Percentiles rank a stretch among this genome's conserved stretches.
These are phyloP conservation scores for Microcebus griseorufus DNA, from an alignment of 2,113 vertebrate species.

Conservation along the genomic window DNA sequence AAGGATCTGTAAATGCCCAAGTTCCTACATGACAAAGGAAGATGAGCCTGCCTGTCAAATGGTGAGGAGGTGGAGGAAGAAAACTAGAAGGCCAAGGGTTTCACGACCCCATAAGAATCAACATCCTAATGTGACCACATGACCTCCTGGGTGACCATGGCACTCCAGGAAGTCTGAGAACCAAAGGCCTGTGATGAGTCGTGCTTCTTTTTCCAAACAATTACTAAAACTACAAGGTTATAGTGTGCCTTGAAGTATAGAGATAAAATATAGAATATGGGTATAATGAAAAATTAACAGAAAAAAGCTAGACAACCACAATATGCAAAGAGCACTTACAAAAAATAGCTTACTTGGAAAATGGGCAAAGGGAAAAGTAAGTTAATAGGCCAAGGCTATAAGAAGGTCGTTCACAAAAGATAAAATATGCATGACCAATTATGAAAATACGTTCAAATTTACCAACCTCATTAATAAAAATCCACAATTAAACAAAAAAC, in stretches of 20 bases:
- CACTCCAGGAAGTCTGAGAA: not conserved
- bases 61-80: not conserved
- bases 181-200: no score
- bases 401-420: not conserved
- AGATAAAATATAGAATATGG: not conserved
- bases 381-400: not conserved
- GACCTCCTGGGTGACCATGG: rapidly evolving
- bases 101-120: not conserved
- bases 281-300: not conserved
- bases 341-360: not conserved
- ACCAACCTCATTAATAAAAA: not conserved
- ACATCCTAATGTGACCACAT: no score
- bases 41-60: not conserved
- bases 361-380: not conserved
- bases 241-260: not conserved
- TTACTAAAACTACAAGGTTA: not conserved
- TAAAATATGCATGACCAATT: not conserved
- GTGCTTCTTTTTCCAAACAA: not conserved
- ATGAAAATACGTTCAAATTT: not conserved
- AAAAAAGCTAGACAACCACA: not conserved
- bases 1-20: not conserved
- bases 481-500: not conserved
- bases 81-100: not conserved
- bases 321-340: not conserved
- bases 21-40: no score